phyloP scores from a whole-genome alignment of 2,113 vertebrate species.

The Coptodon bakossiorum region DNA sequence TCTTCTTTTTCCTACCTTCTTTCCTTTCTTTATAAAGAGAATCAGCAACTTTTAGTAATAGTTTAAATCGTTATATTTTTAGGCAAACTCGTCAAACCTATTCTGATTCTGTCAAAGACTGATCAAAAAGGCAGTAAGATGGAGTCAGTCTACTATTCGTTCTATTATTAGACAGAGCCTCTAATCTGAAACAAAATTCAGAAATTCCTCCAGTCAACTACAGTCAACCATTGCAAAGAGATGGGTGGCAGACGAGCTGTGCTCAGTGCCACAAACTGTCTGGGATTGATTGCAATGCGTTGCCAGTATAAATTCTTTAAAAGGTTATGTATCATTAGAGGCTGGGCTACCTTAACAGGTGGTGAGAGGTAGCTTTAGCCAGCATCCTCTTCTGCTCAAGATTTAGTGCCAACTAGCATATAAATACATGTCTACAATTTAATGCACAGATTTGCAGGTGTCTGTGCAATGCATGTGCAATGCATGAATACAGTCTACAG shows the following conservation, averaged over 20 bases:
- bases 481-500: neutral
- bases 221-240: neutral
- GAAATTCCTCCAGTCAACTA: neutral
- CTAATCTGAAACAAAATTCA: neutral
- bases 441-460: neutral
- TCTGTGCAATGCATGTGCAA: neutral
- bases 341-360: neutral
- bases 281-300: neutral
- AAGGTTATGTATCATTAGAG: neutral
- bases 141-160: neutral
- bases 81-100: neutral
- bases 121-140: neutral
- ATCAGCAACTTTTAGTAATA: neutral
- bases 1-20: neutral
- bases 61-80: rapidly evolving
- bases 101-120: neutral
- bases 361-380: neutral
- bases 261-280: neutral
- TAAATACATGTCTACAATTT: neutral
- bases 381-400: neutral
- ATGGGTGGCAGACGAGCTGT: neutral
- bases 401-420: neutral
- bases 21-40: neutral
- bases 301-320: neutral
- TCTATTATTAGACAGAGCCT: neutral